Base-by-base conservation (phyloP, 2,888 invertebrate genomes). In the Rambutsinella grinnellia region DNA sequence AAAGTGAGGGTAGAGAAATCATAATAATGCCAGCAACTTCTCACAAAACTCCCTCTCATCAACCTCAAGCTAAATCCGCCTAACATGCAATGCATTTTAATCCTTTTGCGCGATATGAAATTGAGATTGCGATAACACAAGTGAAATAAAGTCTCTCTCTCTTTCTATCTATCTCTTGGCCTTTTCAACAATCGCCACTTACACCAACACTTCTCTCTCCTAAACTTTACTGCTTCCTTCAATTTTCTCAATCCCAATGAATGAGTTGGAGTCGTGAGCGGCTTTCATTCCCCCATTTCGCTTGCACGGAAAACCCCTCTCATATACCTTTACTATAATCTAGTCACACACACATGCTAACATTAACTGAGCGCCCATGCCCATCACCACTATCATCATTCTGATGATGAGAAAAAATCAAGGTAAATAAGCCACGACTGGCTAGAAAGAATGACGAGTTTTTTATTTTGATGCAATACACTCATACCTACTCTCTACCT, bases 21-120 rank as follows among this genome's bases (percentile, higher is more conserved):
- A 65, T 72, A 60, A 60, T 74, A 74, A 46, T 74, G 54, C 46
- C 28, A 61, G 53, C 60, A 66, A 72, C 66, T 72, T 67, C 65
- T 13, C 63, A 47, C 60, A 47, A 61, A 69, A 60, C 19, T 49
- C 19, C 19, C n/a, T 17, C 49, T 49, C 49, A 13, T 49, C n/a
- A n/a, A 10, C 5, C 13, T 13, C 5, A 8, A 36, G 36, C 36
- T 36, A 36, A 8, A 36, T n/a, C n/a, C n/a, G 36, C 5, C 36
- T n/a, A 36, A 36, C 36, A 36, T 36, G 36, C 36, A 36, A 36
- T 8, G 10, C 26, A 15, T 49, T 49, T 49, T 49, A 5, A 8
- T 49, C n/a, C 19, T 49, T 17, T 5, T 49, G 15, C 49, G 19
- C 19, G 19, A 15, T 49, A 49, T 17, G 19, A 49, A 15, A n/a